Evolutionary conservation across 2,113 vertebrate species (phyloP), one percentile per base, ranked within the genome.

Genomic region (Picathartes gymnocephalus): DNA sequence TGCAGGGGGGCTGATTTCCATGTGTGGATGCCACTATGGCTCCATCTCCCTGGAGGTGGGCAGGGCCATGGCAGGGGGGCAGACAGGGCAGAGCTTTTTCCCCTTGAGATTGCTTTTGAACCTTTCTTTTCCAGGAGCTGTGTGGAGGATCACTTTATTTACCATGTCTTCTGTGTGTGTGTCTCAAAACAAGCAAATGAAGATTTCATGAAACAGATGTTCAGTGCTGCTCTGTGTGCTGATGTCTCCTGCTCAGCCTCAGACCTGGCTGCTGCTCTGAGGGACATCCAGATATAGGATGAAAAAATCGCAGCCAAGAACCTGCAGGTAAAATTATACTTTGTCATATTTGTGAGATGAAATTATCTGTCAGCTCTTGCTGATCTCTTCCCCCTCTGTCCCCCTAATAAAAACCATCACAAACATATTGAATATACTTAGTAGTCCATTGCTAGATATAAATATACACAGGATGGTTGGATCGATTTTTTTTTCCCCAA

Each of bases 311-410:
- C 98, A 60, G 97, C 98, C 71, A 98, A 99, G 96, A 98, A 99
- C 96, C 98, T 99, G 95, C 98, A 99, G 98, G 98, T 99, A 94
- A 97, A 98, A 97, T 98, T 97, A 97, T 95, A 86, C 89, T 96
- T 95, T 61, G 62, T 96, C 84, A 6, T 96, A 80, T 97, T 77
- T 86, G 71, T 83, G 95, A 95, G 73, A 95, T 88, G 35, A 96
- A 96, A 94, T 95, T 93, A 94, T 96, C 95, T 97, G 97, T 98
- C 97, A 97, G 93, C 80, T 96, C 92, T 77, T 14, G 20, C 93
- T 92, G 86, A 95, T 94, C 65, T 92, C 83, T 91, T 64, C 77
- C 88, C 56, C 40, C 35, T 58, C 80, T 74, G 31, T 64, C 83
- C 44, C 64, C 90, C 79, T 70, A 33, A 92, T 48, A 84, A 94